Base-by-base conservation (phyloP, 2,888 invertebrate genomes). In the Pollenia amentaria region DNA sequence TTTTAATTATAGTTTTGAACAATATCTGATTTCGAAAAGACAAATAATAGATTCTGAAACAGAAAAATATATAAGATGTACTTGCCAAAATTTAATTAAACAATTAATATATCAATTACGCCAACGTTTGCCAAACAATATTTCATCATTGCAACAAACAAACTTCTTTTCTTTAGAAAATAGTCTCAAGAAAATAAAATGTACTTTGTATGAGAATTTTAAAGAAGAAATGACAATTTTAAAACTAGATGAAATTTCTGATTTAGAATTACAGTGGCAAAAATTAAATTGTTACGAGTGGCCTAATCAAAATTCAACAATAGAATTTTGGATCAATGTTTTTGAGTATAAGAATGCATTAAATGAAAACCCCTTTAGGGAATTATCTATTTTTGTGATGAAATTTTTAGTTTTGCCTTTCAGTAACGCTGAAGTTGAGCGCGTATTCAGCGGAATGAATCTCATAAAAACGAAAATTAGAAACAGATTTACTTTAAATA, bases 1-100 rank as follows among this genome's bases (percentile, higher is more conserved):
- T 21, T 21, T 21, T 21, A 21, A 21, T 21, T 21, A 21, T 21
- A 21, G 21, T 21, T 21, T 21, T 21, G 21, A 21, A 21, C 21
- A 21, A 21, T 21, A 21, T 21, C 21, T 21, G 21, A 21, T 21
- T 21, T 21, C 2, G 21, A 21, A 21, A 21, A 21, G 21, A 21
- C 21, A 21, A 21, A 10, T 62, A n/a, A 48, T 75, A 14, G 42
- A 48, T 75, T 38, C n/a, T 62, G 40, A 75, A 75, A 40, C 48
- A 48, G 38, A 62, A 46, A 46, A 29, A 70, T n/a, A 60, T 12
- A 55, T 55, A 70, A n/a, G 46, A 46, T 3, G 7, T 55, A 42
- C 53, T 55, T 53, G 70, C 40, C 10, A n/a, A 70, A 38, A 53
- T 38, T 70, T 53, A 21, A 29, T 69, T 21, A 42, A 40, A 21